phyloP scores from a whole-genome alignment of 2,888 invertebrate species.

The Nycteola revayana region DNA sequence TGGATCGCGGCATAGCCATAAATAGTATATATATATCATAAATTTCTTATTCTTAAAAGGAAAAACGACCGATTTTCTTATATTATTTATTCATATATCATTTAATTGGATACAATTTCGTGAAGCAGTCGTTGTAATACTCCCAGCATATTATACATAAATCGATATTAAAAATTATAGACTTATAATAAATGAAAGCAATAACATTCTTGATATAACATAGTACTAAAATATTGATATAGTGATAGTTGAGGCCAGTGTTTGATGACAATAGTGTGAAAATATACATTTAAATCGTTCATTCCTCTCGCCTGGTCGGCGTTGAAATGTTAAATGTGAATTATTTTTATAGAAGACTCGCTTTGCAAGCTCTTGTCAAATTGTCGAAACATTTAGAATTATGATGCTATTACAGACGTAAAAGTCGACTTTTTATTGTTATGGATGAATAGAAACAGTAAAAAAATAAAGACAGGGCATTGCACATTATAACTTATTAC shows the following conservation, averaged over 20 bases:
- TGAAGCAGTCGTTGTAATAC: constrained; percentile 31
- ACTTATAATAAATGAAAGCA: constrained; percentile 34
- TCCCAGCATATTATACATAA: constrained; percentile 26
- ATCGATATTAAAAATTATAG: constrained; percentile 35
- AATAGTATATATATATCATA: too few relatives aligned
- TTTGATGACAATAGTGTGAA: constrained; percentile 52
- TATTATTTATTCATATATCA: too few relatives aligned
- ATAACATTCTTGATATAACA: constrained; percentile 39
- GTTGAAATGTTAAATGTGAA: constrained; percentile 22
- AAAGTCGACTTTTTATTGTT: too few relatives aligned
- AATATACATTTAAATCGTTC: constrained; percentile 21
- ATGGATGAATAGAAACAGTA: not conserved
- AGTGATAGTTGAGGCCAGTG: constrained; percentile 70
- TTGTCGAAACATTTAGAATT: too few relatives aligned
- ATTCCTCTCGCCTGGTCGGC: constrained; percentile 28
- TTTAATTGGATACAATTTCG: constrained; percentile 21
- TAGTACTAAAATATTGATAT: constrained; percentile 40
- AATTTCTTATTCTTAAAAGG: too few relatives aligned
- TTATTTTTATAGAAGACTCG: constrained; percentile 29
- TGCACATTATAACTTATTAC: constrained; percentile 28
- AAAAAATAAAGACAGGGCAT: constrained; percentile 40
- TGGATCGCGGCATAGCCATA: too few relatives aligned
- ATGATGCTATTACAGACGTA: not conserved
- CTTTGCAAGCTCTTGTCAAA: constrained; percentile 9
- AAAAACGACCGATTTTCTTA: too few relatives aligned